These are phyloP conservation scores for Geodia barretti DNA, from an alignment of 37 sponge, comb jelly and placozoan genomes.

Conservation along the genomic window DNA sequence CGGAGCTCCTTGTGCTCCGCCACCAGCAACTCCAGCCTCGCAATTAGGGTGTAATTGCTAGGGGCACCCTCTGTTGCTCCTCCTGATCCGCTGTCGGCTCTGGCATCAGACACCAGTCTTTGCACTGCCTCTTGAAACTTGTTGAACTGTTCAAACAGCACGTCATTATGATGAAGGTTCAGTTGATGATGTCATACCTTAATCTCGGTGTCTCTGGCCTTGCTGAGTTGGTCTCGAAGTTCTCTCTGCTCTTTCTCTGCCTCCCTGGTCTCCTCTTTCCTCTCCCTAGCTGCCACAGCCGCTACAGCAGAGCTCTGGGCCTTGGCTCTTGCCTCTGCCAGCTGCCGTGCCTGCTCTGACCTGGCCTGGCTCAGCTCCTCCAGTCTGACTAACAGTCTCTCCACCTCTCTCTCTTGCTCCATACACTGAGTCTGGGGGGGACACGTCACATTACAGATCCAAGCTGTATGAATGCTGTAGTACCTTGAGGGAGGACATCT, in stretches of 20 bases:
- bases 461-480: too few species aligned
- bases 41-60: slow-evolving; percentile 41
- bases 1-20: slow-evolving; percentile 19
- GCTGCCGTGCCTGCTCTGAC: slow-evolving; percentile 31
- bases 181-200: neutral
- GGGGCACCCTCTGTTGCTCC: neutral
- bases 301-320: too few species aligned
- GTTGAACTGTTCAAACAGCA: slow-evolving; percentile 16
- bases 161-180: too few species aligned
- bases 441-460: neutral
- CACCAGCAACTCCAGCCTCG: slow-evolving; percentile 27
- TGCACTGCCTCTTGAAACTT: slow-evolving; percentile 37
- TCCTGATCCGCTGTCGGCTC: neutral
- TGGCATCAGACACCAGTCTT: slow-evolving; percentile 3
- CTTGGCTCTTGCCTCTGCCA: slow-evolving; percentile 49
- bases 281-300: too few species aligned
- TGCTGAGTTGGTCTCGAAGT: neutral
- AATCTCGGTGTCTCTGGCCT: slow-evolving; percentile 12
- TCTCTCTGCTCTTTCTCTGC: neutral
- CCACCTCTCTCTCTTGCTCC: slow-evolving; percentile 27
- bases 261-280: neutral
- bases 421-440: slow-evolving; percentile 24
- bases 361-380: slow-evolving; percentile 32
- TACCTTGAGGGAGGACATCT: slow-evolving; percentile 52
- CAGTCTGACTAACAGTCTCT: neutral